Evolutionary conservation across 1,140 invertebrate genomes (phyloP).

Genomic region (Paramacrobiotus metropolitanus): DNA sequence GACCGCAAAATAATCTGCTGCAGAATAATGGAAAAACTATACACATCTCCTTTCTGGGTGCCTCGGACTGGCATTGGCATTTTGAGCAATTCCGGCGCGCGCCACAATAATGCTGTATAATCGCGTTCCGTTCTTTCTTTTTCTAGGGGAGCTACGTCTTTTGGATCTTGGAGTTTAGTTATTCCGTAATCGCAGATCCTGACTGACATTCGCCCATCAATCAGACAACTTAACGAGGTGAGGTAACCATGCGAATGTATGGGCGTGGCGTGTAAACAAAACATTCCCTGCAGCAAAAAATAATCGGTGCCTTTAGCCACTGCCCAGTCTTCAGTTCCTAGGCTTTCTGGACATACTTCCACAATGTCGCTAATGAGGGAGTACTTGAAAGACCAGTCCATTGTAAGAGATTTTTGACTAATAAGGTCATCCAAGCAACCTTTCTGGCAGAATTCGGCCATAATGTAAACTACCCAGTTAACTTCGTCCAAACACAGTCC

Average conservation of each 20-base stretch:
- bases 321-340: too few species aligned
- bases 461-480: not conserved
- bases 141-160: not conserved
- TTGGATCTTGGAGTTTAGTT: not conserved
- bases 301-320: too few species aligned
- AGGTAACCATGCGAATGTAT: not conserved
- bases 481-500: not conserved
- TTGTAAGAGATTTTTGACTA: conserved; percentile 52
- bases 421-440: conserved; percentile 52
- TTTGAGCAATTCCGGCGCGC: not conserved
- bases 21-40: conserved; percentile 61
- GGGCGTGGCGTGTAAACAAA: not conserved
- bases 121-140: not conserved
- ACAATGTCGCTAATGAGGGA: conserved; percentile 65
- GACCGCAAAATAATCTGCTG: conserved; percentile 59
- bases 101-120: not conserved
- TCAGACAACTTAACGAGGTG: not conserved
- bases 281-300: too few species aligned
- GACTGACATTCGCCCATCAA: not conserved
- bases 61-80: not conserved
- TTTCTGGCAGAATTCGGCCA: conserved; percentile 43
- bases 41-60: conserved; percentile 68
- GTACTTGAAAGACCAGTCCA: conserved; percentile 68
- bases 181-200: not conserved
- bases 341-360: conserved; percentile 35